Percentiles rank a stretch among this genome's conserved stretches.
phyloP scores from a whole-genome alignment of 2,888 invertebrate genomes.

The Scaptomyza tumidula region DNA sequence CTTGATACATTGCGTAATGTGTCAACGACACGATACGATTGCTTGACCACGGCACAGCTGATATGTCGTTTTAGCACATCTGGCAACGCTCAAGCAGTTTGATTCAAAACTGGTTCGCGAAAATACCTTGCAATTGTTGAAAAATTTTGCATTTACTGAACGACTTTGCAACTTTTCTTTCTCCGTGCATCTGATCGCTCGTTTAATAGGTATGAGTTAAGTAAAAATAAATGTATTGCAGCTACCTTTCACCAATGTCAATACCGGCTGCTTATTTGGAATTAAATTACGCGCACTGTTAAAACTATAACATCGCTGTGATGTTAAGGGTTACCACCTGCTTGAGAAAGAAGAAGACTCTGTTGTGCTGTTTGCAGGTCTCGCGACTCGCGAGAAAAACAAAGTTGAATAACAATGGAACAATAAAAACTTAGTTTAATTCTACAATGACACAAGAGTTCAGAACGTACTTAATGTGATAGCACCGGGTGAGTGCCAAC shows the following conservation, averaged over 20 bases:
- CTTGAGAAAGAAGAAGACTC: constrained; percentile 31
- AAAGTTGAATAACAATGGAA: constrained; percentile 44
- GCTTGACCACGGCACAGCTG: constrained; percentile 49
- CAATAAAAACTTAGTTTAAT: constrained; percentile 19
- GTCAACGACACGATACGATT: constrained; percentile 56
- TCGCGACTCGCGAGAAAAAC: constrained; percentile 46
- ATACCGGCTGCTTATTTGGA: not conserved
- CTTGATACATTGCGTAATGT: constrained; percentile 62
- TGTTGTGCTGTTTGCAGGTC: constrained; percentile 36
- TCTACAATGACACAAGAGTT: constrained; percentile 13
- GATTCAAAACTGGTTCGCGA: not conserved
- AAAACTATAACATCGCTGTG: constrained; percentile 15
- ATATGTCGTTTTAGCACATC: not conserved
- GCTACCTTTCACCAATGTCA: not conserved
- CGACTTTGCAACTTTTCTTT: no score
- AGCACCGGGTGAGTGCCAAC: constrained; percentile 32
- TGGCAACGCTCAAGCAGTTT: constrained; percentile 21
- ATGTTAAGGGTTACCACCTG: constrained; percentile 27
- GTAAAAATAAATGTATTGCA: not conserved
- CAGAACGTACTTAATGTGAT: constrained; percentile 16
- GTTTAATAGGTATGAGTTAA: not conserved
- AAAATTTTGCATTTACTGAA: not conserved
- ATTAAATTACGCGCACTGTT: constrained; percentile 1
- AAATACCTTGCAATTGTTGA: not conserved
- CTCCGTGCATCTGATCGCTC: not conserved